Evolutionary conservation across 2,797 vertebrate genomes (phyloP).

Genomic region (Cuniculus paca): DNA sequence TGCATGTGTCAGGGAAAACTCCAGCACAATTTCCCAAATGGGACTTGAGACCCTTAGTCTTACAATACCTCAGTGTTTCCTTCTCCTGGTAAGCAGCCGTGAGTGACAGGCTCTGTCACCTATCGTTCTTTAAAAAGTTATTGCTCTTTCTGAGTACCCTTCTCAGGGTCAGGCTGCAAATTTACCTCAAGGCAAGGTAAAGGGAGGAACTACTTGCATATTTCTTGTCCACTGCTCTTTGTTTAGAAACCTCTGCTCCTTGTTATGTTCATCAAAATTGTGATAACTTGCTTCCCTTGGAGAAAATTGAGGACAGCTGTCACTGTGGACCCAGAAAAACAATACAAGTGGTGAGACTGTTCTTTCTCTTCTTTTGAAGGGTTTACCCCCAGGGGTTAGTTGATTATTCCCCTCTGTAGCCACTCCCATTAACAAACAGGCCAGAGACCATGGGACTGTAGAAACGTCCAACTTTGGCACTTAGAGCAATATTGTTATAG

Average conservation of each 20-base stretch:
- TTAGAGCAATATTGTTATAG: background rate
- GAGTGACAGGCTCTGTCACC: background rate
- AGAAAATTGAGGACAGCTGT: background rate
- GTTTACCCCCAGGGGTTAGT: background rate
- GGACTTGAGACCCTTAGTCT: background rate
- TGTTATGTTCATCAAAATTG: background rate
- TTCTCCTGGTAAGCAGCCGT: background rate
- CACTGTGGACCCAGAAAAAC: background rate
- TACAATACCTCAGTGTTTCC: background rate
- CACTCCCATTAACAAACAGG: background rate
- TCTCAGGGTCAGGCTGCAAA: background rate
- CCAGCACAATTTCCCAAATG: background rate
- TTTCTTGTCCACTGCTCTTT: background rate
- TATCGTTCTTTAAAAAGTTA: constrained; percentile 1
- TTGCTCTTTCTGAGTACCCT: background rate
- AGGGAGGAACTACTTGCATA: background rate
- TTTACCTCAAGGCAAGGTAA: background rate
- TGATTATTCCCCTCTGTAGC: background rate
- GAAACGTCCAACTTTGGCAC: background rate
- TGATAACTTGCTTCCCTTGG: background rate
- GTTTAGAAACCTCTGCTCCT: constrained; percentile 15
- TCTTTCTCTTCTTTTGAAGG: background rate
- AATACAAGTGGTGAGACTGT: background rate
- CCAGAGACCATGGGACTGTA: background rate
- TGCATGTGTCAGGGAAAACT: background rate